Base-by-base conservation (phyloP, 2,797 vertebrate species). In the Australoheros facetus region DNA sequence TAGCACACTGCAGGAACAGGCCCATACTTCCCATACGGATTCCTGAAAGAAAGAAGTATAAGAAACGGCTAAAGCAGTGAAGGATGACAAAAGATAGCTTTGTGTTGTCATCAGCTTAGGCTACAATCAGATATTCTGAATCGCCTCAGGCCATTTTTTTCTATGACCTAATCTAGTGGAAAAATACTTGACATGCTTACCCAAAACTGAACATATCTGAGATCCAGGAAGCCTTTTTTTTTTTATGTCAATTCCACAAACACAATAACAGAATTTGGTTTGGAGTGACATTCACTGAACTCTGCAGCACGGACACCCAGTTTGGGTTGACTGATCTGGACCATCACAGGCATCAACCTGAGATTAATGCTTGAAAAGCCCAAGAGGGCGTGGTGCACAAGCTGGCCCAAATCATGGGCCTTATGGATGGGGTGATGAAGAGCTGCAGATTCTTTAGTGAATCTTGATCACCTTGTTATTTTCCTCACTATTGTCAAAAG, bases 21-120 rank as follows among this genome's bases (percentile, higher is more conserved):
- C 96, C 96, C 79, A 96, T 90, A 34, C 96, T 96, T 84, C 96
- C 96, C 95, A 96, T 94, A 7, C 96, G 96, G 78, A 96, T 95
- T n/a, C 96, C 96, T 96, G 87, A 11, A 79, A 88, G 13, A 71
- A 74, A 71, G 72, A 32, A 19, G n/a, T 37, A 2, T 82, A 13
- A 84, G 13, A 62, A 48, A 8, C 4, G 23, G 48, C 2, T 1
- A 1, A 54, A 17, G 7, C 2, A 14, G 19, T 17, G 26, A 45
- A 56, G 4, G 3, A 56, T 10, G 13, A 57, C 4, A 56, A 34
- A 76, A 56, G 4, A 5, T 28, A 51, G 14, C 48, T 14, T 32
- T 32, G 3, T 60, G 70, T 32, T 73, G 11, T 42, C 42, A 16
- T 75, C 53, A 28, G 7, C 28, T 56, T 13, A 64, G 53, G 39